A percentile compares a stretch with the other conserved stretches of the same genome.
Evolutionary conservation across 2,797 vertebrate genomes (phyloP).

Genomic region (Sebastes paucispinis): DNA sequence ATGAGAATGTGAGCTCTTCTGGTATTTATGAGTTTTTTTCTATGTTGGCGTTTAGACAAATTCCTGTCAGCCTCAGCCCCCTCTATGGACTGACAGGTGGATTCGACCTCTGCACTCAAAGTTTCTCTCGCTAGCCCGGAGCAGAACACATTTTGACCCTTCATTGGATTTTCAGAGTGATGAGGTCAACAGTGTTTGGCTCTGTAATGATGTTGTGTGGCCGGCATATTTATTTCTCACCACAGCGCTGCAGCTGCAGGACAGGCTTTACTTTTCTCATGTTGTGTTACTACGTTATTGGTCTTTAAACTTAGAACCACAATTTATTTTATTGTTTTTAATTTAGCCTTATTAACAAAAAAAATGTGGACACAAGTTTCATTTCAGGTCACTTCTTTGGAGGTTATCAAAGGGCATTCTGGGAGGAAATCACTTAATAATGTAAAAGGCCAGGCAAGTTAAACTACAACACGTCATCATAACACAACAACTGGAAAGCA

Average conservation of each 20-base stretch:
- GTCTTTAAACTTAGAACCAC: not conserved
- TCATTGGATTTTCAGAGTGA: conserved; percentile 1
- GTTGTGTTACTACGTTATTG: not conserved
- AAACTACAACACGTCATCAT: too few relatives aligned
- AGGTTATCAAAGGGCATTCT: not conserved
- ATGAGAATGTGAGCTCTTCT: not conserved
- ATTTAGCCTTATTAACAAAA: too few relatives aligned
- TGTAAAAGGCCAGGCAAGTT: not conserved
- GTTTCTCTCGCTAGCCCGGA: not conserved
- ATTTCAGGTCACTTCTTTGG: not conserved
- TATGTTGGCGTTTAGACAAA: not conserved
- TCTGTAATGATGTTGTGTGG: not conserved
- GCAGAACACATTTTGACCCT: not conserved
- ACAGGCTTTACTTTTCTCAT: not conserved
- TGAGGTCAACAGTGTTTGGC: conserved; percentile 3
- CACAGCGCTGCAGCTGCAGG: not conserved
- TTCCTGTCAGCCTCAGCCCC: not conserved
- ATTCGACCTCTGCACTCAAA: conserved; percentile 23
- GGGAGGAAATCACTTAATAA: not conserved
- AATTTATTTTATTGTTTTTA: too few relatives aligned
- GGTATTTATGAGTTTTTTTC: not conserved
- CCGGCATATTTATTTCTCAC: not conserved
- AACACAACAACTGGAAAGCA: not conserved
- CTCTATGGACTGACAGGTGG: conserved; percentile 34
- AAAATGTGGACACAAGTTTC: too few relatives aligned